Evolutionary conservation across 2,888 invertebrate genomes (phyloP).

Genomic region (Carabus problematicus): DNA sequence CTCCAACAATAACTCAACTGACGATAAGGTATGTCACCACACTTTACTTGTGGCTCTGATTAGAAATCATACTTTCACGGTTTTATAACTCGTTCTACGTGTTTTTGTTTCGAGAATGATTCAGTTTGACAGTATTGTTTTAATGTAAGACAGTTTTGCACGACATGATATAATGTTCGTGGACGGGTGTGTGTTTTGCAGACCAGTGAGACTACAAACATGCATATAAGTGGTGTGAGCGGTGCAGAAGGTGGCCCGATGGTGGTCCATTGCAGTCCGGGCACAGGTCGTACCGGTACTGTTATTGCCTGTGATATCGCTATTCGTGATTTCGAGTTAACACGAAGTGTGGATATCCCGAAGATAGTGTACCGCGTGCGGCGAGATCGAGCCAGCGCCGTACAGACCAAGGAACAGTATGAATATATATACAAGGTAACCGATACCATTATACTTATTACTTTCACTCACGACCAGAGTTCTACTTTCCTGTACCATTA

Average conservation of each 20-base stretch:
- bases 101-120: neutral
- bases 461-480: slow-evolving; percentile 2
- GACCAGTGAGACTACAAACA: slow-evolving; percentile 29
- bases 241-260: slow-evolving; percentile 70
- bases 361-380: slow-evolving; percentile 84
- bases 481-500: neutral
- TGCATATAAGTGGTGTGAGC: slow-evolving; percentile 41
- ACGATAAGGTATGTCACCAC: slow-evolving; percentile 23
- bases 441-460: neutral
- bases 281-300: slow-evolving; percentile 89
- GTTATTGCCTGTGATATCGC: slow-evolving; percentile 86
- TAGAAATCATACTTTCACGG: neutral
- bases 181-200: neutral
- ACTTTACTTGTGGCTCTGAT: neutral
- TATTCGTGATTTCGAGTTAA: slow-evolving; percentile 85
- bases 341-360: slow-evolving; percentile 83
- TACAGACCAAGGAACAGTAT: slow-evolving; percentile 92
- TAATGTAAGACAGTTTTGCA: neutral
- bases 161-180: neutral
- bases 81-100: neutral
- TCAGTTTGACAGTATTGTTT: neutral
- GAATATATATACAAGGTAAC: slow-evolving; percentile 91
- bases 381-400: slow-evolving; percentile 86
- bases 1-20: slow-evolving; percentile 46
- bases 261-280: slow-evolving; percentile 86